phyloP scores from a whole-genome alignment of 2,113 vertebrate genomes.

The Tetrax tetrax region DNA sequence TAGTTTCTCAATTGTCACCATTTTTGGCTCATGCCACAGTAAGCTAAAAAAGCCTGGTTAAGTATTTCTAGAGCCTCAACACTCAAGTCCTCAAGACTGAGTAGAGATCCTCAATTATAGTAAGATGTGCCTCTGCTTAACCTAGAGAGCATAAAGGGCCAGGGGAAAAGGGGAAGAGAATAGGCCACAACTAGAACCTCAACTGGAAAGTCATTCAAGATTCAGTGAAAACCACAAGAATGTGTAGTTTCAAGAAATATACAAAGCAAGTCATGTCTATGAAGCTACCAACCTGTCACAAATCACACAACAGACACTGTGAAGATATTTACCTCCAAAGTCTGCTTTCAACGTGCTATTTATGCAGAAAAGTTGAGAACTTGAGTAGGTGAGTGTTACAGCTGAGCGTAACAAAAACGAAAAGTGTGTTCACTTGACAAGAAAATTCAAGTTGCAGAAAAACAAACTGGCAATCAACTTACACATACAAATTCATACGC shows the following conservation, averaged over 20 bases:
- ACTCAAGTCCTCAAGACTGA: background rate
- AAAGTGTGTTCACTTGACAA: background rate
- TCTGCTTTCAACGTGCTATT: background rate
- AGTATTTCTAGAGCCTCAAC: background rate
- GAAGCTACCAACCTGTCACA: background rate
- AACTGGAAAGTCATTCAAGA: background rate
- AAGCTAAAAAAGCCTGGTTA: background rate
- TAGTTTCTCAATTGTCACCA: background rate
- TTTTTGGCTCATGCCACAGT: background rate
- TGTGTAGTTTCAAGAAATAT: background rate
- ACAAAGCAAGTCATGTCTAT: background rate
- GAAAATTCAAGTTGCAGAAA: background rate
- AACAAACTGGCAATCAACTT: background rate
- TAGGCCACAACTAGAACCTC: background rate
- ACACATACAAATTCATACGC: background rate
- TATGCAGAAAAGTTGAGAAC: background rate
- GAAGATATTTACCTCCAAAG: background rate
- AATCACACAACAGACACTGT: background rate
- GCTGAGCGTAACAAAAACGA: background rate
- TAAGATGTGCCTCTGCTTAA: background rate
- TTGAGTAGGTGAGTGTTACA: conserved; percentile 24
- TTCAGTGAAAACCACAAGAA: background rate
- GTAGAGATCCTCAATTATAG: background rate
- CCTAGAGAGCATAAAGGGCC: background rate
- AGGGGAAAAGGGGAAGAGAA: background rate